Conservation (phyloP, 1,140 invertebrate genomes). For the Sipha flava region DNA sequence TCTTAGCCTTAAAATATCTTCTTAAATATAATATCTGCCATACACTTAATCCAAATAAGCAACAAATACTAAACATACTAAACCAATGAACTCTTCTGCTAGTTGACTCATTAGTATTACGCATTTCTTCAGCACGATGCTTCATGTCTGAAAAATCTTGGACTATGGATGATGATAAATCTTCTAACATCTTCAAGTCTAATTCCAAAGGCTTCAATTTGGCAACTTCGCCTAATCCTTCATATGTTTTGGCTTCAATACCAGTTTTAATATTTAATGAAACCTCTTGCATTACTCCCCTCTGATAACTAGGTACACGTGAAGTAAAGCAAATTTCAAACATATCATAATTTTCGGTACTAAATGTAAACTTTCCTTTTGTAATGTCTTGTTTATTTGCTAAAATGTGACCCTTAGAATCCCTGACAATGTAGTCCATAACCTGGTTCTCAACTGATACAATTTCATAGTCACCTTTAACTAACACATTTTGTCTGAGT, state of each 20-base stretch:
- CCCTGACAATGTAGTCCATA: conserved; percentile 84
- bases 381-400: conserved; percentile 80
- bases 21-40: conserved; percentile 98
- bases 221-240: conserved; percentile 90
- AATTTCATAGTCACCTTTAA: conserved; percentile 92
- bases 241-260: conserved; percentile 95
- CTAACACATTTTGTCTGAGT: conserved; percentile 90
- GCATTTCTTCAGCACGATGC: conserved; percentile 94
- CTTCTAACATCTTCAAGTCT: conserved; percentile 89
- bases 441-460: conserved; percentile 76
- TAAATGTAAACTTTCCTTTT: conserved; percentile 95
- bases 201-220: conserved; percentile 97
- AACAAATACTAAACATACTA: conserved; percentile 94
- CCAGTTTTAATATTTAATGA: conserved; percentile 82
- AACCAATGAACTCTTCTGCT: conserved; percentile 95
- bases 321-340: conserved; percentile 96
- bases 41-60: conserved; percentile 83
- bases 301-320: conserved; percentile 67
- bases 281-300: conserved; percentile 77
- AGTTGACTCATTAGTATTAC: conserved; percentile 97
- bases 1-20: conserved; percentile 97
- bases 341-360: conserved; percentile 92
- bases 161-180: conserved; percentile 93
- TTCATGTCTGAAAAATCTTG: conserved; percentile 97
- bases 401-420: conserved; percentile 90